Conservation (phyloP, 2,888 invertebrate genomes). For the Sepiola atlantica region DNA sequence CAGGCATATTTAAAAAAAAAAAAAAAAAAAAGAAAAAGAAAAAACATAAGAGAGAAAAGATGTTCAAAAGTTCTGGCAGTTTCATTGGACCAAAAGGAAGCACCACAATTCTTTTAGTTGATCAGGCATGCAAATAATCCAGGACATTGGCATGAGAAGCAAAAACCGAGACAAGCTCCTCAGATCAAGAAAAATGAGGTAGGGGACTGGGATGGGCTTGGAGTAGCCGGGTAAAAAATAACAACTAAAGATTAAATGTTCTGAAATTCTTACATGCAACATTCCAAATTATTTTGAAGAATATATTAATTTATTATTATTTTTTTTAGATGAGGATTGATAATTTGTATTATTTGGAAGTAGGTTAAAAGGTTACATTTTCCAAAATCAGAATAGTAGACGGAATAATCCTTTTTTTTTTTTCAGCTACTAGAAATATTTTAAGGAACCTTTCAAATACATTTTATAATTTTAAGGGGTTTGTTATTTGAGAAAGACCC, state of each 20-base stretch:
- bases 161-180: not conserved
- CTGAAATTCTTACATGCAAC: not conserved
- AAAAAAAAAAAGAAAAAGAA: not conserved
- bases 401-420: not conserved
- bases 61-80: not conserved
- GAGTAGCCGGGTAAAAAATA: not conserved
- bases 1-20: not conserved
- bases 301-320: not conserved
- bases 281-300: not conserved
- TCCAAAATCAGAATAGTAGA: too few species aligned
- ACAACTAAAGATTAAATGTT: not conserved
- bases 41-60: not conserved
- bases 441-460: not conserved
- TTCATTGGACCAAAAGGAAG: slow-evolving; percentile 32
- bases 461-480: not conserved
- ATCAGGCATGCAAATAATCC: not conserved
- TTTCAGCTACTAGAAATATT: not conserved
- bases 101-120: slow-evolving; percentile 8
- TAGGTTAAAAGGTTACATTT: too few species aligned
- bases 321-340: not conserved
- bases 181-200: not conserved
- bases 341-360: not conserved
- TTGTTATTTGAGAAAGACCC: too few species aligned
- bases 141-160: not conserved
- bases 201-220: too few species aligned